Evolutionary conservation across 2,113 vertebrate genomes (phyloP), one percentile per base, ranked within the genome.

Genomic region (Echinops telfairi): DNA sequence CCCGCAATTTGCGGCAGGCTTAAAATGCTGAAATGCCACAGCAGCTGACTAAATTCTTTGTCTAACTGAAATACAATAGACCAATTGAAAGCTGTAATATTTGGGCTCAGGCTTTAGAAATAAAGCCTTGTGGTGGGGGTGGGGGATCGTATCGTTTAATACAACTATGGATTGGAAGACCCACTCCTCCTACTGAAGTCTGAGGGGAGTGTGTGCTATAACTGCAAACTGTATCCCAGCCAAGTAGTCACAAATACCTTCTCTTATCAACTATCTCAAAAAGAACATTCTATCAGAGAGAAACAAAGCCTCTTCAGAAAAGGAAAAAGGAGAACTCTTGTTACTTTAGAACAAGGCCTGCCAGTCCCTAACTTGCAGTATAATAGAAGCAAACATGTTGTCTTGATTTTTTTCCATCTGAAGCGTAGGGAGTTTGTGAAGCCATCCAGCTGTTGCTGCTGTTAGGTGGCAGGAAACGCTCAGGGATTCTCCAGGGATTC

Each of bases 1-100:
- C 40, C 82, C 91, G 84, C 87, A 85, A 92, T 90, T 94, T 93
- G 77, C 83, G 95, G 76, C 33, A 83, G 36, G 73, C 91, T 92
- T 91, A 92, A 93, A 95, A 96, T 70, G 57, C 83, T 82, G 70
- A 94, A 95, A 96, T 95, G 90, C 90, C 96, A 97, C 16, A 12
- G 22, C 40, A 89, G 76, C 91, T 95, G 88, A 97, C 92, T 95
- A 89, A 94, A 88, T 83, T 70, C 86, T 97, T 96, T 97, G 96
- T 95, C 83, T 93, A 47, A 75, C 70, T 66, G 29, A 94, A 95
- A 90, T 79, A 97, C 89, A 97, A 93, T 77, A 95, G 92, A 64
- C 88, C 86, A 86, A 95, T 96, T 96, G 96, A 96, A 95, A 29
- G 75, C 78, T 88, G 36, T 81, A 43, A 77, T 89, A 92, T 91